Percentiles rank a stretch among this genome's conserved stretches.
Evolutionary conservation across 2,113 vertebrate species (phyloP).

Genomic region (Coregonus clupeaformis): DNA sequence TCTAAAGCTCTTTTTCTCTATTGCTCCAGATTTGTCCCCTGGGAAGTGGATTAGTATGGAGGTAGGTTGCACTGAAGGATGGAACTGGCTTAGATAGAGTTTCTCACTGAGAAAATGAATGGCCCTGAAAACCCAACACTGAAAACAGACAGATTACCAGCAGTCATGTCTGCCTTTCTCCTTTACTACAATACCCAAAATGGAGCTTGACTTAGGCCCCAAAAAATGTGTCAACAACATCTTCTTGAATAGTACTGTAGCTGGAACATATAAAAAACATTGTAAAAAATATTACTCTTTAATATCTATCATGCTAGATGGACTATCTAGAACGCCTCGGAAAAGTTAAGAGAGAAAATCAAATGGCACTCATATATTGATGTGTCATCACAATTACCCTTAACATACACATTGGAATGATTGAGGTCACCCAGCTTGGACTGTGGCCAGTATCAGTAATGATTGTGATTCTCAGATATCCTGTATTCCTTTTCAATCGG

Average conservation of each 20-base stretch:
- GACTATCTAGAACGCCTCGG: neutral
- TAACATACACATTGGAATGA: neutral
- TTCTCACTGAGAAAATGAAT: constrained; percentile 52
- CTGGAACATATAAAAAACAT: too few species aligned
- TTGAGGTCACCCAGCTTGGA: neutral
- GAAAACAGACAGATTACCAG: neutral
- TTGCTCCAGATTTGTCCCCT: constrained; percentile 86
- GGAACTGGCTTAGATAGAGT: constrained; percentile 82
- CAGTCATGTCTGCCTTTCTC: neutral
- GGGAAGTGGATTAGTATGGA: constrained; percentile 69
- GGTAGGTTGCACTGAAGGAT: constrained; percentile 78
- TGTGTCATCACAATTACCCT: neutral
- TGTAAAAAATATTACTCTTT: too few species aligned
- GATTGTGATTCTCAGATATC: constrained; percentile 75
- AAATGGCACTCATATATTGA: constrained; percentile 1
- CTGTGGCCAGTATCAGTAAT: constrained; percentile 14
- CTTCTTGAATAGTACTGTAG: too few species aligned
- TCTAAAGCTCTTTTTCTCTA: constrained; percentile 83
- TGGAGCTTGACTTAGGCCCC: too few species aligned
- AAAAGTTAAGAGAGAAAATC: neutral
- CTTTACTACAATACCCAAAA: too few species aligned
- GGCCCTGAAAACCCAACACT: neutral
- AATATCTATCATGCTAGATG: neutral
- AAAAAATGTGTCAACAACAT: too few species aligned
- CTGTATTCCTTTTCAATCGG: constrained; percentile 44